Evolutionary conservation across 2,113 vertebrate species (phyloP).

Genomic region (Zosterops japonicus): DNA sequence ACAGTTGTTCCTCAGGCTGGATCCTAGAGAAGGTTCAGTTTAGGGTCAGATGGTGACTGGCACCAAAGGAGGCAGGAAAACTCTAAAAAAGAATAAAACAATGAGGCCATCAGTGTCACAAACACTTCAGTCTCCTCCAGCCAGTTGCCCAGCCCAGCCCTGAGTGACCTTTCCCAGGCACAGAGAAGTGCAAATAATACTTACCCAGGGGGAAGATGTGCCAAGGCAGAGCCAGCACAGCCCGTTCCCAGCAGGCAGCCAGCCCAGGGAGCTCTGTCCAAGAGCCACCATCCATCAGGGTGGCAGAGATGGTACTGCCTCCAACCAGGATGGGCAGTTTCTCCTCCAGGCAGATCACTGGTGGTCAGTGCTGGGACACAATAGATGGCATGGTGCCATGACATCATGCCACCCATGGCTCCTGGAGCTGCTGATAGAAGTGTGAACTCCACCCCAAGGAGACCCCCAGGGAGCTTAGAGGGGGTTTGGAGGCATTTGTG

Average conservation of each 20-base stretch:
- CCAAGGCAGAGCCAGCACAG: neutral
- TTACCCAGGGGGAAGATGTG: neutral
- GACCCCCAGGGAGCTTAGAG: neutral
- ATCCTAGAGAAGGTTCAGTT: neutral
- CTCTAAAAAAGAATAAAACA: neutral
- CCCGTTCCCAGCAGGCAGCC: neutral
- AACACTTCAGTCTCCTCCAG: neutral
- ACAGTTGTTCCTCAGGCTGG: neutral
- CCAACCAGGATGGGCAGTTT: neutral
- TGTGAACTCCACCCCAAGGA: neutral
- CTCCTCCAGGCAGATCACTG: neutral
- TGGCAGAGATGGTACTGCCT: neutral
- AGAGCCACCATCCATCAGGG: neutral
- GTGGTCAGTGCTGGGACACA: neutral
- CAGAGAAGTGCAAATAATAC: neutral
- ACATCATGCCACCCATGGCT: neutral
- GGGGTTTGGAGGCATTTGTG: neutral
- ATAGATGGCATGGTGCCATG: neutral
- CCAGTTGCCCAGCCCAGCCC: neutral
- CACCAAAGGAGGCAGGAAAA: neutral
- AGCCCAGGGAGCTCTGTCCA: neutral
- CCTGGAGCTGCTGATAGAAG: neutral
- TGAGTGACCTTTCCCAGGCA: neutral
- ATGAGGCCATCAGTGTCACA: neutral
- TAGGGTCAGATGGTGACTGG: neutral